phyloP scores from a whole-genome alignment of 1,140 invertebrate species.

The silkworm (Bombyx mori) region ASM3026992v2 NC_085111.1:11451501-11452000 shows the following conservation, averaged over 20 bases:
- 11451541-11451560: slow-evolving; percentile 50
- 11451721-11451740: slow-evolving; percentile 46
- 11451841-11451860: background rate
- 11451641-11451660: slow-evolving; percentile 36
- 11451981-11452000: no score
- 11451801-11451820: background rate
- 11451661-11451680: slow-evolving; percentile 41
- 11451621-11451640: slow-evolving; percentile 33
- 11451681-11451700: slow-evolving; percentile 54
- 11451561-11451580: slow-evolving; percentile 56
- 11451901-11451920: background rate
- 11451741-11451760: slow-evolving; percentile 14
- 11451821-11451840: no score
- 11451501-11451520: no score
- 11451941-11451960: background rate
- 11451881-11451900: no score
- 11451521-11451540: slow-evolving; percentile 40
- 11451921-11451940: background rate
- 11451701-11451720: slow-evolving; percentile 50
- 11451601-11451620: slow-evolving; percentile 47
- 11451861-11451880: no score
- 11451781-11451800: slow-evolving; percentile 1
- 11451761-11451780: background rate
- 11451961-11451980: background rate
- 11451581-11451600: slow-evolving; percentile 48